Percentiles rank a stretch among this genome's conserved stretches.
These are phyloP conservation scores for Xenops minutus DNA, from an alignment of 2,797 vertebrate species.

Conservation along the genomic window DNA sequence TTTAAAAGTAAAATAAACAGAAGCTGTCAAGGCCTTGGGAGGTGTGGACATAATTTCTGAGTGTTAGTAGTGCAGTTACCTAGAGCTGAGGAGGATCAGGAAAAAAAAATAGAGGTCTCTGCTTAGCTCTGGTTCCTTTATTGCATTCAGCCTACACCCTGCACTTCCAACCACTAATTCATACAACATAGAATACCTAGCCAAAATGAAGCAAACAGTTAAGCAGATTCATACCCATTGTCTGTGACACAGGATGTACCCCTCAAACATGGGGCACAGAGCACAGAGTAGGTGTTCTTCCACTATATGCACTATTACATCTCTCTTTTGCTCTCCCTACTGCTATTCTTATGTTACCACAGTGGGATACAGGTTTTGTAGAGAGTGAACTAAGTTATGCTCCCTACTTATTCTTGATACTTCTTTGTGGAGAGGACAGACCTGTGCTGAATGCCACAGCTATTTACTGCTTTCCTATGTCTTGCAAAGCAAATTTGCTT, in stretches of 20 bases:
- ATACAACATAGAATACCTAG: not conserved
- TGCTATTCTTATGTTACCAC: not conserved
- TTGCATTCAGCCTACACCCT: not conserved
- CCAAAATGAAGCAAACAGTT: not conserved
- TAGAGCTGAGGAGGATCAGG: not conserved
- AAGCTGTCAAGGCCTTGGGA: not conserved
- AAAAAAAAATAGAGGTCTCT: not conserved
- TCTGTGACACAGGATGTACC: fast-evolving
- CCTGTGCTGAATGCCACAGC: not conserved
- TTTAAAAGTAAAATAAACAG: slow-evolving; percentile 20
- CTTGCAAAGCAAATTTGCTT: not conserved
- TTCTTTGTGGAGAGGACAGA: not conserved
- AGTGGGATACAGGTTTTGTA: not conserved
- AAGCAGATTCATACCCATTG: not conserved
- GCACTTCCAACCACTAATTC: not conserved
- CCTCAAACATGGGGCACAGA: not conserved
- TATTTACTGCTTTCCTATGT: not conserved
- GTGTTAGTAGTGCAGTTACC: not conserved
- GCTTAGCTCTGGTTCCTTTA: not conserved
- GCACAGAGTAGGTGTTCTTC: not conserved
- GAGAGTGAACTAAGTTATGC: not conserved
- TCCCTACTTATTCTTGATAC: not conserved
- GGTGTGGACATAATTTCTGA: not conserved
- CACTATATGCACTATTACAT: not conserved
- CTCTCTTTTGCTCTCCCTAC: not conserved